Conservation (phyloP, 2,888 invertebrate genomes). For the Liopterus haemorrhoidalis region DNA sequence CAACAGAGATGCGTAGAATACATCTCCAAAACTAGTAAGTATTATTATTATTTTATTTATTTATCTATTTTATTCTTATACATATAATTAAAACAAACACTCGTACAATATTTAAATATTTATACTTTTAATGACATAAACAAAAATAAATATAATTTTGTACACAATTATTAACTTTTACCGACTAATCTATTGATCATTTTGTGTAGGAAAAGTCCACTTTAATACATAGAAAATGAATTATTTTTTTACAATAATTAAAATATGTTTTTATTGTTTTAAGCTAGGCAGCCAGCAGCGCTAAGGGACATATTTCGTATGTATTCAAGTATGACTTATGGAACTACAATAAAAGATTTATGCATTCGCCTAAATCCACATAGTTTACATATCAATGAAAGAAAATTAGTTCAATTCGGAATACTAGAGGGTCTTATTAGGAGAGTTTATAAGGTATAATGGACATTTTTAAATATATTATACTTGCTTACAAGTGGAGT, state of each 20-base stretch:
- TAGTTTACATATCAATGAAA: conserved; percentile 68
- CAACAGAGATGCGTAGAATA: conserved; percentile 49
- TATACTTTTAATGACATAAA: too few species aligned
- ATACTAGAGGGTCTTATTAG: conserved; percentile 78
- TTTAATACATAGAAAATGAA: neutral
- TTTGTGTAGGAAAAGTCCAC: too few species aligned
- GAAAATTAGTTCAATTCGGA: conserved; percentile 80
- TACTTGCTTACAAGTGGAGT: neutral
- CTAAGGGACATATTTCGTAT: conserved; percentile 56
- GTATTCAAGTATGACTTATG: conserved; percentile 64
- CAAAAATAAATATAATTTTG: too few species aligned
- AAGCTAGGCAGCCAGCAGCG: conserved; percentile 49
- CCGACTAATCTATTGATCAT: too few species aligned
- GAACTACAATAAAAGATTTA: conserved; percentile 63
- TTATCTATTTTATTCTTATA: conserved; percentile 1
- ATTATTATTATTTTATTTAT: conserved; percentile 13
- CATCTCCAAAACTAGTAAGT: conserved; percentile 47
- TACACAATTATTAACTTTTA: too few species aligned
- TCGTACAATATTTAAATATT: too few species aligned
- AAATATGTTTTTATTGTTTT: conserved; percentile 29
- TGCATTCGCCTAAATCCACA: conserved; percentile 67
- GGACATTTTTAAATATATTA: neutral
- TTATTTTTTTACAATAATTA: conserved; percentile 7
- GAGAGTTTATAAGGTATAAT: conserved; percentile 70
- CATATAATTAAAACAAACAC: neutral